A percentile compares a stretch with the other conserved stretches of the same genome.
phyloP scores from a whole-genome alignment of 2,797 vertebrate genomes.

The Perodicticus potto region DNA sequence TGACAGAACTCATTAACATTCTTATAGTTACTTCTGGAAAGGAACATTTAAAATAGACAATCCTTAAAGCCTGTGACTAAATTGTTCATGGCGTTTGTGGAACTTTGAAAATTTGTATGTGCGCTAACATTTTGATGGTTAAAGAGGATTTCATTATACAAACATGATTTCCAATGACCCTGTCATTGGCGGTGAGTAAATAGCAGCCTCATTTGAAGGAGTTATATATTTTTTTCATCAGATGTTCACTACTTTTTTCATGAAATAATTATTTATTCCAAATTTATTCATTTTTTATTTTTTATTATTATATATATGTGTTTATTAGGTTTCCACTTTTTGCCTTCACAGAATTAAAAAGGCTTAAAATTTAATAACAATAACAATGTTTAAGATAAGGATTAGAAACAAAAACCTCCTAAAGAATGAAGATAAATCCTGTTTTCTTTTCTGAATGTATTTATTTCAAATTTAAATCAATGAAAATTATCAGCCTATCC shows the following conservation, averaged over 20 bases:
- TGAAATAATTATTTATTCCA: constrained; percentile 76
- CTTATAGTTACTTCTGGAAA: constrained; percentile 81
- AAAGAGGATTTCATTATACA: constrained; percentile 81
- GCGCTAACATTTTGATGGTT: constrained; percentile 86
- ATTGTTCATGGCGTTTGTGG: constrained; percentile 74
- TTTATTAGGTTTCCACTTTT: too few relatives aligned
- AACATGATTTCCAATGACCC: constrained; percentile 71
- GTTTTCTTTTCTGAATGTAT: too few relatives aligned
- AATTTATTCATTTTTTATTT: too few relatives aligned
- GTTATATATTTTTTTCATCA: constrained; percentile 77
- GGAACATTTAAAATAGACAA: constrained; percentile 77
- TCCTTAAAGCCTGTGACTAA: constrained; percentile 80
- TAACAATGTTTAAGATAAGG: too few relatives aligned
- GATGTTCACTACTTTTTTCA: constrained; percentile 69
- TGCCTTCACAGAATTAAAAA: too few relatives aligned
- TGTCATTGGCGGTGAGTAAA: constrained; percentile 73
- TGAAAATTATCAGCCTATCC: constrained; percentile 64
- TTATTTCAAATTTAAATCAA: constrained; percentile 48
- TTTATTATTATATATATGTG: too few relatives aligned
- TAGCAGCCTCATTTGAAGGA: constrained; percentile 61
- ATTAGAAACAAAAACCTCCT: too few relatives aligned
- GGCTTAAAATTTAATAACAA: too few relatives aligned
- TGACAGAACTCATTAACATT: constrained; percentile 77
- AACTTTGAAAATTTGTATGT: constrained; percentile 85
- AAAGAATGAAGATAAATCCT: too few relatives aligned